phyloP scores from a whole-genome alignment of 2,888 invertebrate species.

The Noctua pronuba region DNA sequence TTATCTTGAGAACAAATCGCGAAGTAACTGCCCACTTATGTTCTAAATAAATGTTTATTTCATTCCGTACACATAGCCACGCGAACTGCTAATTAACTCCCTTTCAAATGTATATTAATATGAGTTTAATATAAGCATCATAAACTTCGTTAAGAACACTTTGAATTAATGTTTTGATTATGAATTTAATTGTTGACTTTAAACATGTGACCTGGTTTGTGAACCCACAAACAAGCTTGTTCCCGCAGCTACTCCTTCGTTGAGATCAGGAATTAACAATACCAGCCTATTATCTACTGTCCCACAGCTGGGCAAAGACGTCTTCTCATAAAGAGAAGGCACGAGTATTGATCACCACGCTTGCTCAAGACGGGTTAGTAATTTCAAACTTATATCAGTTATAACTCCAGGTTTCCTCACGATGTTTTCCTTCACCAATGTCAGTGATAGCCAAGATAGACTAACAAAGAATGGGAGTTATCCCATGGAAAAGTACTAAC shows the following conservation, averaged over 20 bases:
- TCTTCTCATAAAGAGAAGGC: not conserved
- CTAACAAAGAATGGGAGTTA: not conserved
- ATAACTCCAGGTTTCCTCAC: not conserved
- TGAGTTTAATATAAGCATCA: conserved; percentile 36
- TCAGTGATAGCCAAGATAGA: not conserved
- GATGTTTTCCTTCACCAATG: not conserved
- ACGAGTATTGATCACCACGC: not conserved
- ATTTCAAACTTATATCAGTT: not conserved
- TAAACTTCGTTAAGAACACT: conserved; percentile 50
- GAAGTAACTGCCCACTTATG: conserved; percentile 73
- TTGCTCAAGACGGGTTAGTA: not conserved
- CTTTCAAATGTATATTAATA: conserved; percentile 55
- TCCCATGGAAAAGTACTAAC: not conserved
- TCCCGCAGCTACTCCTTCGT: not conserved
- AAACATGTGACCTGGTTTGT: conserved; percentile 9
- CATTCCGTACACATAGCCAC: conserved; percentile 72
- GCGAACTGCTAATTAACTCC: conserved; percentile 78
- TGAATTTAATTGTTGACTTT: conserved; percentile 14
- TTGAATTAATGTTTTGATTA: conserved; percentile 33
- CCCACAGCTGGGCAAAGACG: not conserved
- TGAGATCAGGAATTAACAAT: not conserved
- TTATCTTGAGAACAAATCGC: conserved; percentile 58
- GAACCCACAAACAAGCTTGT: not conserved
- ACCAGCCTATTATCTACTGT: not conserved
- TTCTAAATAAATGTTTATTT: conserved; percentile 75